These are phyloP conservation scores for Philereme vetulata DNA, from an alignment of 2,888 invertebrate species.

Conservation along the genomic window DNA sequence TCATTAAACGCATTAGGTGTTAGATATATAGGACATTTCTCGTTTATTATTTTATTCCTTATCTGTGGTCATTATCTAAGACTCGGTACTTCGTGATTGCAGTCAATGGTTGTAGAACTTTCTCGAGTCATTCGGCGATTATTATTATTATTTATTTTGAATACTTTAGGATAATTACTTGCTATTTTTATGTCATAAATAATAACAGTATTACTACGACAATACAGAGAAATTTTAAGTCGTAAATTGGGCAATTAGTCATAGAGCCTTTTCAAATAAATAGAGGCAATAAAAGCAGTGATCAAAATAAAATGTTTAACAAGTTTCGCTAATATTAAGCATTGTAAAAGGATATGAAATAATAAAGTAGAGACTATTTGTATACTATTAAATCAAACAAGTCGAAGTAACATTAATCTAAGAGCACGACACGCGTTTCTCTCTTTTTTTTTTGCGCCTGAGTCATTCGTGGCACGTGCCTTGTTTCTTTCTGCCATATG, in stretches of 20 bases:
- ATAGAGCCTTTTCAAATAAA: constrained; percentile 9
- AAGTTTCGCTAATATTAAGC: constrained; percentile 23
- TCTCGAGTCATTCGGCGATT: constrained; percentile 13
- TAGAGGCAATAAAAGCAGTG: constrained; percentile 25
- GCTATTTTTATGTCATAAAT: constrained; percentile 25
- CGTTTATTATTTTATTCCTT: constrained; percentile 17
- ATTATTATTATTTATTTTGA: constrained; percentile 11
- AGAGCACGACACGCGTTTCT: constrained; percentile 39
- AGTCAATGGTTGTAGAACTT: constrained; percentile 20
- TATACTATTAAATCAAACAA: constrained; percentile 39
- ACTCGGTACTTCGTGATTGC: neutral
- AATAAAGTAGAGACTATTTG: constrained; percentile 36
- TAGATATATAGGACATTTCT: constrained; percentile 22
- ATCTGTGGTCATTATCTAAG: constrained; percentile 17
- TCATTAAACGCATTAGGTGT: constrained; percentile 26
- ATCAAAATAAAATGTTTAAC: constrained; percentile 35
- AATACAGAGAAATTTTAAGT: constrained; percentile 17
- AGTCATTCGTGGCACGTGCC: constrained; percentile 54
- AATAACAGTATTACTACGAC: constrained; percentile 11
- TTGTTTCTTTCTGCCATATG: constrained; percentile 26
- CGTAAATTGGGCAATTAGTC: constrained; percentile 26
- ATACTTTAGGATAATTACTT: constrained; percentile 3
- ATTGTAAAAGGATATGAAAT: constrained; percentile 26
- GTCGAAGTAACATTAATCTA: constrained; percentile 47
- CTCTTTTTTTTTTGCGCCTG: constrained; percentile 46